Base-by-base conservation (phyloP, 2,888 invertebrate genomes). In the Drosophila mercatorum region DNA sequence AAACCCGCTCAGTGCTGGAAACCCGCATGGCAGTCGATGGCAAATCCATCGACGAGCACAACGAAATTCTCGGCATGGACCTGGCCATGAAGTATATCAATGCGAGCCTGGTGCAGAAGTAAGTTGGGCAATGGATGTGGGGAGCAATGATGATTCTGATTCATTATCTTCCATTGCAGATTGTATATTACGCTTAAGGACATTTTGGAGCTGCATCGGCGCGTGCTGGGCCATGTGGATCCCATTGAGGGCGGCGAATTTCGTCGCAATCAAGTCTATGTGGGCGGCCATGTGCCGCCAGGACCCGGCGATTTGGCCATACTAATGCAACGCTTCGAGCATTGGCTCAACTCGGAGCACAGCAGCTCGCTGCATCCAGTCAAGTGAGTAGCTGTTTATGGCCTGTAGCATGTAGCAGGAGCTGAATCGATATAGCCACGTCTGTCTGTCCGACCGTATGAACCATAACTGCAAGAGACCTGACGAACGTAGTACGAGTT, bases 11-110 rank as follows among this genome's bases (percentile, higher is more conserved):
- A 67, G 95, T 99, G 72, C 94, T 99, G 28, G 99, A 99, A 93
- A 99, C 98, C 0, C 95, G 96, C 49, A 95, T 97, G 88, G 97
- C 96, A 0, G 96, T 98, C 1, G 95, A 95, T 58, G 97, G 98
- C 0, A 99, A 99, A 93, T 98, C 98, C 91, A 96, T 99, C 57
- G 95, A 97, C 82, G 99, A 99, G 90, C 99, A 99, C 92, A 99
- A 99, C 94, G 99, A 99, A 94, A 97, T 99, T 85, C 93, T 99
- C 49, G 98, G 97, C 36, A 94, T 99, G 91, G 98, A 99, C 93
- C 95, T 97, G 28, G 99, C 99, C 0, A 96, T 99, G 95, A 97
- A 98, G 90, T 99, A 96, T 91, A 96, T 99, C 77, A 95, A 97
- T 92, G 94, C 95, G n/a, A 96, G 96, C 67, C 93, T 97, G 74